phyloP scores from a whole-genome alignment of 2,113 vertebrate species.

The Apodemus speciosus region DNA sequence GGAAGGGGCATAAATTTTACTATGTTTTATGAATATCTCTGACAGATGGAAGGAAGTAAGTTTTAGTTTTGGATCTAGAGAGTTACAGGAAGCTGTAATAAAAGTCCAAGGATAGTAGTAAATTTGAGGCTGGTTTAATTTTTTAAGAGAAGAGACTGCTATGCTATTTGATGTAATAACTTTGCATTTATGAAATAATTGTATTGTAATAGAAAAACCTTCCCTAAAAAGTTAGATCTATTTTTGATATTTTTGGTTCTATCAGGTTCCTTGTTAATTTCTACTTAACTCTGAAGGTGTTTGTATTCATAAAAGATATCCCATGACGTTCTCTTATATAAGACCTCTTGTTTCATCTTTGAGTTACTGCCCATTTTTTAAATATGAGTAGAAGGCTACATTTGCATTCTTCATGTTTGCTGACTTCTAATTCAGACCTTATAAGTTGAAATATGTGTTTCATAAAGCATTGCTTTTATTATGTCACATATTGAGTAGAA shows the following conservation, averaged over 20 bases:
- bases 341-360: background rate
- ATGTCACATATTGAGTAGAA: background rate
- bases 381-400: background rate
- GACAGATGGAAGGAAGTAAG: background rate
- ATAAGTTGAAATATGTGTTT: background rate
- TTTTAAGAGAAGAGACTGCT: background rate
- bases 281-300: background rate
- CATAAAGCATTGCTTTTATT: background rate
- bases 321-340: background rate
- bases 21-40: slow-evolving; percentile 21
- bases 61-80: background rate
- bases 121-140: background rate
- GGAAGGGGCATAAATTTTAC: background rate
- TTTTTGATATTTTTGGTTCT: slow-evolving; percentile 54
- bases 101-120: background rate
- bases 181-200: slow-evolving; percentile 27
- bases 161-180: background rate
- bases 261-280: background rate
- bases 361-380: background rate
- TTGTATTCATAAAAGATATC: slow-evolving; percentile 21
- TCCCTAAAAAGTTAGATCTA: background rate
- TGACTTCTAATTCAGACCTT: slow-evolving; percentile 19
- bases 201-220: background rate
- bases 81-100: slow-evolving; percentile 10
- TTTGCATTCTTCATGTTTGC: background rate